A percentile compares a stretch with the other conserved stretches of the same genome.
phyloP scores from a whole-genome alignment of 2,888 invertebrate species.

The Boloria euphrosyne region DNA sequence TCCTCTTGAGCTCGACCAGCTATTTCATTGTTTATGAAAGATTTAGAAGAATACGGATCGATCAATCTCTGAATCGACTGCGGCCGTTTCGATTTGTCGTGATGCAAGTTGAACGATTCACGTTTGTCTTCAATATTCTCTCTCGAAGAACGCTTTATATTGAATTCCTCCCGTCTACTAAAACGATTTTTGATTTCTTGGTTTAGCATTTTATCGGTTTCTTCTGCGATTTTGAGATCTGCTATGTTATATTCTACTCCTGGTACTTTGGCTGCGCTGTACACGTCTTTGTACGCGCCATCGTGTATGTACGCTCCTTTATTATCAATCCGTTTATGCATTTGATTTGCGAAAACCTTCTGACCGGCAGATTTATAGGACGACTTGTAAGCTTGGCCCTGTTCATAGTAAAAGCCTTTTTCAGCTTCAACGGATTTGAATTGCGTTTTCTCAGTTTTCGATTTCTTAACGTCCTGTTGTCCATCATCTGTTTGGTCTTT shows the following conservation, averaged over 20 bases:
- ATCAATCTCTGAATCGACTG: constrained; percentile 65
- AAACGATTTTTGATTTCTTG: constrained; percentile 68
- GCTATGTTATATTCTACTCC: constrained; percentile 75
- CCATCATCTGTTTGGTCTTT: constrained; percentile 75
- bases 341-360: constrained; percentile 76
- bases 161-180: constrained; percentile 69
- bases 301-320: constrained; percentile 79
- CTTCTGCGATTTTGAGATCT: constrained; percentile 78
- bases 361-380: constrained; percentile 75
- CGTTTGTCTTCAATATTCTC: constrained; percentile 66
- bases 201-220: constrained; percentile 76
- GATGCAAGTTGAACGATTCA: constrained; percentile 64
- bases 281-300: constrained; percentile 74
- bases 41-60: constrained; percentile 69
- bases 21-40: constrained; percentile 70
- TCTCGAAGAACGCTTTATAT: constrained; percentile 66
- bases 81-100: constrained; percentile 68
- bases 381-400: constrained; percentile 63
- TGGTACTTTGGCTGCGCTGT: constrained; percentile 72
- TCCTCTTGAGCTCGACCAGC: constrained; percentile 60
- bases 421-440: constrained; percentile 68
- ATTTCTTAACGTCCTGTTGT: constrained; percentile 67
- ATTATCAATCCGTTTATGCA: constrained; percentile 78
- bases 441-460: constrained; percentile 68
- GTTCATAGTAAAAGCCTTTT: constrained; percentile 52